A percentile compares a stretch with the other conserved stretches of the same genome.
phyloP scores from a whole-genome alignment of 2,797 vertebrate genomes.

The Peromyscus attwateri region DNA sequence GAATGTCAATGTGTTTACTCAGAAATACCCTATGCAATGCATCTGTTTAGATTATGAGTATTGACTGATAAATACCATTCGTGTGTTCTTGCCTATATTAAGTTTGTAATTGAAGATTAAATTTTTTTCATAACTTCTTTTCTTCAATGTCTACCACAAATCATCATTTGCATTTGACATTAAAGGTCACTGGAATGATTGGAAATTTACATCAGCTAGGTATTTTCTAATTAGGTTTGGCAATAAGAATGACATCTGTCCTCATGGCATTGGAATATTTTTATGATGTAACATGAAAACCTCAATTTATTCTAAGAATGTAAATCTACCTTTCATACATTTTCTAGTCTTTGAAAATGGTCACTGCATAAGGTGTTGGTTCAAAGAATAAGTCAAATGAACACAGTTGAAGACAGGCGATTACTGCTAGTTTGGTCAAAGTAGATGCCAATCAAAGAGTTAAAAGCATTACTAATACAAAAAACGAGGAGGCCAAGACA shows the following conservation, averaged over 20 bases:
- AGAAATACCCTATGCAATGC: neutral
- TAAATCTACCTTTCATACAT: neutral
- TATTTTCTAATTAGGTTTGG: neutral
- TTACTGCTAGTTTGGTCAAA: neutral
- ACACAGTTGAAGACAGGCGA: neutral
- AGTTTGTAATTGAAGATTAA: constrained; percentile 19
- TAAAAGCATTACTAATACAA: neutral
- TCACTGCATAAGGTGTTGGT: neutral
- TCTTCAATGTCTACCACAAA: neutral
- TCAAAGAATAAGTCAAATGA: constrained; percentile 22
- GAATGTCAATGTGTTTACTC: neutral
- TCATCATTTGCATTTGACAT: neutral
- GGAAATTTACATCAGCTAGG: neutral
- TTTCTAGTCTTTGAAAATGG: neutral
- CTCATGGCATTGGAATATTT: neutral
- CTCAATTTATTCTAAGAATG: neutral
- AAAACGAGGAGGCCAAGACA: neutral
- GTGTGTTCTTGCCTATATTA: neutral
- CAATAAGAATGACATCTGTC: neutral
- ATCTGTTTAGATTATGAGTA: neutral
- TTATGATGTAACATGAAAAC: constrained; percentile 2
- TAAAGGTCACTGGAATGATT: neutral
- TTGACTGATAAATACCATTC: neutral
- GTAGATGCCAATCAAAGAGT: neutral
- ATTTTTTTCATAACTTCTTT: neutral